Base-by-base conservation (phyloP, 2,797 vertebrate genomes). In the Micropoecilia bifurca region DNA sequence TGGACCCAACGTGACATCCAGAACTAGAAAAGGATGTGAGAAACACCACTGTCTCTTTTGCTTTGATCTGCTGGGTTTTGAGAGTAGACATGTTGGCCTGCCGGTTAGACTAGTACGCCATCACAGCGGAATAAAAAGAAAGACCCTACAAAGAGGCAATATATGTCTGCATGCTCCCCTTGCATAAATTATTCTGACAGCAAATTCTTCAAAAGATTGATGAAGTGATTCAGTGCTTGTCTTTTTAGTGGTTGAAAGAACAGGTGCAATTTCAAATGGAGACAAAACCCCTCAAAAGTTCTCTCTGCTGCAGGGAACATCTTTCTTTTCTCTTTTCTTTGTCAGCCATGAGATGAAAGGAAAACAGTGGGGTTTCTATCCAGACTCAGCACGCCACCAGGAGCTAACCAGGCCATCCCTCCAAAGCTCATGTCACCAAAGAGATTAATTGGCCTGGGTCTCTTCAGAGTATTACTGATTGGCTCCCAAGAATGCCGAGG, bases 401-500 rank as follows among this genome's bases (percentile, higher is more conserved):
- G 92, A 93, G 91, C 93, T 92, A 93, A 93, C 85, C 84, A 87
- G 86, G 90, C 91, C 88, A 87, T 91, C 83, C 87, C 90, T 90
- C 91, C 82, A 83, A 94, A 90, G 89, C 92, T 93, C 86, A 85
- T 94, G 93, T 94, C 95, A 95, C 91, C 80, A 90, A 88, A 90
- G 87, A 94, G 93, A 95, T 95, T 92, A 93, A 95, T 95, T 93
- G 91, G 86, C 85, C 80, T 55, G 74, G 71, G 81, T 89, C 79
- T 92, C 89, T 89, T 93, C 87, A 91, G 90, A 89, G 89, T 79
- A 90, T 90, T 88, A 82, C 83, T 87, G 93, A 95, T 94, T 95
- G 94, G 88, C 90, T 93, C 87, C 88, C 61, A 74, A 73, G 75
- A 85, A 91, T 82, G 89, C 80, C 80, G 73, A 89, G 75, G 88